Conservation (phyloP, 2,888 invertebrate genomes). For the Anodontia alba region DNA sequence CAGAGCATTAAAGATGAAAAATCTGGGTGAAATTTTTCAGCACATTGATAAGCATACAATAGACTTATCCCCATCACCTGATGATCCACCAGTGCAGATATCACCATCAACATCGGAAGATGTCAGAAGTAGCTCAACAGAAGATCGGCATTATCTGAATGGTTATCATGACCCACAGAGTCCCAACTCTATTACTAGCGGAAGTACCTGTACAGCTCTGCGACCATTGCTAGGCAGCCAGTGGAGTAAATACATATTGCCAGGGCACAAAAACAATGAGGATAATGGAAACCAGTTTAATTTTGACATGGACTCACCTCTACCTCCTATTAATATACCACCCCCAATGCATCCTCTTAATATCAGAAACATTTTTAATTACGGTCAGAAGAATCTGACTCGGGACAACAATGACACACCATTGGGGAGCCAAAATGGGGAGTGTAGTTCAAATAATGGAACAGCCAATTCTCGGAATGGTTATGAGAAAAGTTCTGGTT, state of each 20-base stretch:
- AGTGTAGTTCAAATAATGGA: conserved; percentile 73
- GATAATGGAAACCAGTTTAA: conserved; percentile 54
- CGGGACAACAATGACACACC: conserved; percentile 73
- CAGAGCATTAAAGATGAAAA: conserved; percentile 73
- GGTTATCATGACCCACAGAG: conserved; percentile 71
- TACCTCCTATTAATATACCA: conserved; percentile 74
- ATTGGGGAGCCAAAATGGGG: conserved; percentile 70
- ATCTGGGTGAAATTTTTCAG: conserved; percentile 74
- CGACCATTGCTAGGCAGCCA: conserved; percentile 74
- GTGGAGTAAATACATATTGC: conserved; percentile 75
- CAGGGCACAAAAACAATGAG: conserved; percentile 63
- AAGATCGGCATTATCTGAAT: conserved; percentile 64
- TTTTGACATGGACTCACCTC: conserved; percentile 63
- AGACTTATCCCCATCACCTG: conserved; percentile 80
- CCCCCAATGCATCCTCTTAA: conserved; percentile 79
- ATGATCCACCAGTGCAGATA: conserved; percentile 76
- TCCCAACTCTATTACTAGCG: conserved; percentile 75
- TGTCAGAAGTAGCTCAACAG: conserved; percentile 76
- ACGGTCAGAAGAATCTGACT: conserved; percentile 65
- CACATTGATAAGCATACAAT: conserved; percentile 76
- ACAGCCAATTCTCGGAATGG: conserved; percentile 74
- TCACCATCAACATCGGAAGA: conserved; percentile 79
- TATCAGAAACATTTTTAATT: conserved; percentile 74
- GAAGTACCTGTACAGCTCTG: conserved; percentile 70
- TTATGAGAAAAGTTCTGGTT: conserved; percentile 80